These are phyloP conservation scores for Junonia oenone DNA, from an alignment of 2,888 invertebrate genomes.

Conservation along the genomic window DNA sequence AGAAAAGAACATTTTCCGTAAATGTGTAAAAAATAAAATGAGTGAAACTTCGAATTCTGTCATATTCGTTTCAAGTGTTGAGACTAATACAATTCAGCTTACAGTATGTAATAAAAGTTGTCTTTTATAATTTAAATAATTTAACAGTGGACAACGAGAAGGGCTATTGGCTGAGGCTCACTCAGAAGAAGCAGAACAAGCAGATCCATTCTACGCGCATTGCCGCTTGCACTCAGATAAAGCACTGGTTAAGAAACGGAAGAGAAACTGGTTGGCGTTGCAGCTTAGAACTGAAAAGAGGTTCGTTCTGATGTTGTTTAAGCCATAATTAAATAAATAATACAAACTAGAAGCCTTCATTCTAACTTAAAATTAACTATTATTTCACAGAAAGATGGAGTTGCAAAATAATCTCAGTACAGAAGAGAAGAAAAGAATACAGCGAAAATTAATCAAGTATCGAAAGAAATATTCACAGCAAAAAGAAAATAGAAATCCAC, in stretches of 20 bases:
- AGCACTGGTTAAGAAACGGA: slow-evolving; percentile 87
- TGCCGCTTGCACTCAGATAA: slow-evolving; percentile 97
- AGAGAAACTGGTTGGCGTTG: slow-evolving; percentile 91
- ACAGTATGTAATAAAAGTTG: not conserved
- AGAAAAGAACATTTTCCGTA: no score
- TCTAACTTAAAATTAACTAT: not conserved
- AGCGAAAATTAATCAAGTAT: slow-evolving; percentile 90
- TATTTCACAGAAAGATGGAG: slow-evolving; percentile 67
- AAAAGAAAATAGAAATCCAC: slow-evolving; percentile 85
- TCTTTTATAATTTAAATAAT: not conserved
- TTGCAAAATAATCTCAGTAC: slow-evolving; percentile 81
- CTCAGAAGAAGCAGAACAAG: slow-evolving; percentile 92
- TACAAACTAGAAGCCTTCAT: not conserved
- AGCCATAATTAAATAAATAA: not conserved
- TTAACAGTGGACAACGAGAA: slow-evolving; percentile 92
- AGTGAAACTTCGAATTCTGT: no score
- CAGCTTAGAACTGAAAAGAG: slow-evolving; percentile 88
- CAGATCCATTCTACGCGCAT: slow-evolving; percentile 98
- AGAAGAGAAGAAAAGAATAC: slow-evolving; percentile 86
- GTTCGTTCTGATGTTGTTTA: slow-evolving; percentile 31
- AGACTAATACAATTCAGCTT: no score
- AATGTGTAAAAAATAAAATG: no score
- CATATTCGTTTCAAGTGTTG: not conserved
- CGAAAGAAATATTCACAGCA: slow-evolving; percentile 88
- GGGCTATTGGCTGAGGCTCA: slow-evolving; percentile 96